A percentile compares a stretch with the other conserved stretches of the same genome.
These are phyloP conservation scores for Notospermus geniculatus DNA, from an alignment of 1,140 invertebrate genomes.

Conservation along the genomic window DNA sequence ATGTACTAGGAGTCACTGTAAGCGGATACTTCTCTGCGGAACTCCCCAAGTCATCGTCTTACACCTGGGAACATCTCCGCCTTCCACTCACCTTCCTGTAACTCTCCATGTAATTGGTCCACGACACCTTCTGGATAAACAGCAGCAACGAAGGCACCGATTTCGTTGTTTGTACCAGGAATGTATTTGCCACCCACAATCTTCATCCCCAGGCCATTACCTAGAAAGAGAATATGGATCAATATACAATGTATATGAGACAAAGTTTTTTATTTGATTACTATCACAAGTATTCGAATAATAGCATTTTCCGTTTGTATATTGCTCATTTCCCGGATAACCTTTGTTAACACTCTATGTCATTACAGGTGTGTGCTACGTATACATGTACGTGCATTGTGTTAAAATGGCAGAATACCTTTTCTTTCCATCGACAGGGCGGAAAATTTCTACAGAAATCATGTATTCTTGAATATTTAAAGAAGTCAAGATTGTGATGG, in stretches of 20 bases:
- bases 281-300: too few relatives aligned
- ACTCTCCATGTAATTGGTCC: slow-evolving; percentile 62
- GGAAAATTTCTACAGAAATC: too few relatives aligned
- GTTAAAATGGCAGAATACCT: not conserved
- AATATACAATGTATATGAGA: not conserved
- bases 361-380: too few relatives aligned
- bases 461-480: too few relatives aligned
- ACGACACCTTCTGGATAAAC: slow-evolving; percentile 61
- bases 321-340: too few relatives aligned
- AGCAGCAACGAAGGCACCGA: slow-evolving; percentile 64
- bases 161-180: slow-evolving; percentile 56
- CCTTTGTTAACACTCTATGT: too few relatives aligned
- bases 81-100: slow-evolving; percentile 61
- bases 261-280: not conserved
- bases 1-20: too few relatives aligned
- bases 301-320: too few relatives aligned
- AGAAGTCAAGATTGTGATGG: too few relatives aligned
- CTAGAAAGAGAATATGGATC: slow-evolving; percentile 21
- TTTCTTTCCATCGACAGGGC: too few relatives aligned
- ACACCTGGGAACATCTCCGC: not conserved
- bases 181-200: slow-evolving; percentile 65
- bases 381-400: too few relatives aligned
- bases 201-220: slow-evolving; percentile 63
- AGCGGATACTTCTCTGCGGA: not conserved
- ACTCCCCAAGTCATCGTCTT: not conserved